Conservation (phyloP, 2,113 vertebrate genomes). For the Bubo bubo region DNA sequence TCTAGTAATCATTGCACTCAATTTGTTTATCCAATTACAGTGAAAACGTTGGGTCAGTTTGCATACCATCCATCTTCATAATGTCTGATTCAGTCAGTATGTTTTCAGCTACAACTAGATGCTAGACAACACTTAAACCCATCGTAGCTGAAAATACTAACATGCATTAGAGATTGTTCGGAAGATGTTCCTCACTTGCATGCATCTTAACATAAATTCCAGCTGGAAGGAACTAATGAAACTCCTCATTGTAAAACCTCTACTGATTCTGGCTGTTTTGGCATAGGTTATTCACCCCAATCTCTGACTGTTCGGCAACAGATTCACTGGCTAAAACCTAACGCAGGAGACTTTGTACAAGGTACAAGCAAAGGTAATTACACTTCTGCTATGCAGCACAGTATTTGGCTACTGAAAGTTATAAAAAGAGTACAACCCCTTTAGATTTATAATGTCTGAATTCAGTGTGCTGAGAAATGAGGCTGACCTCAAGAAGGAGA, state of each 20-base stretch:
- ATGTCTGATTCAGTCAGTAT: neutral
- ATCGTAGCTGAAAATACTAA: neutral
- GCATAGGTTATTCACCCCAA: neutral
- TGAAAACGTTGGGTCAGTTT: neutral
- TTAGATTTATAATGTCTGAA: neutral
- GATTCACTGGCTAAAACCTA: neutral
- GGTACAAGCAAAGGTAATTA: neutral
- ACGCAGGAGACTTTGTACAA: accelerated
- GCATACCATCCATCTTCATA: neutral
- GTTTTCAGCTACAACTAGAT: neutral
- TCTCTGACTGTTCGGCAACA: neutral
- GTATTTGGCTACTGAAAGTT: neutral
- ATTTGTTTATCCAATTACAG: neutral
- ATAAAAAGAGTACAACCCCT: neutral
- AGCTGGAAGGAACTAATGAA: neutral
- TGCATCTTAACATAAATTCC: neutral
- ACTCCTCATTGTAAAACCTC: neutral
- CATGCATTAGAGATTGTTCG: neutral
- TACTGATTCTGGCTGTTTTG: neutral
- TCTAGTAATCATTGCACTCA: neutral
- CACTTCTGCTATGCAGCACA: neutral
- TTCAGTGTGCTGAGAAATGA: neutral
- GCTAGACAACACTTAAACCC: neutral
- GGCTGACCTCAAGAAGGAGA: neutral
- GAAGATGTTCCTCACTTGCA: neutral